Percentiles rank a stretch among this genome's conserved stretches.
These are phyloP conservation scores for Bujurquina vittata DNA, from an alignment of 2,113 vertebrate genomes.

Conservation along the genomic window DNA sequence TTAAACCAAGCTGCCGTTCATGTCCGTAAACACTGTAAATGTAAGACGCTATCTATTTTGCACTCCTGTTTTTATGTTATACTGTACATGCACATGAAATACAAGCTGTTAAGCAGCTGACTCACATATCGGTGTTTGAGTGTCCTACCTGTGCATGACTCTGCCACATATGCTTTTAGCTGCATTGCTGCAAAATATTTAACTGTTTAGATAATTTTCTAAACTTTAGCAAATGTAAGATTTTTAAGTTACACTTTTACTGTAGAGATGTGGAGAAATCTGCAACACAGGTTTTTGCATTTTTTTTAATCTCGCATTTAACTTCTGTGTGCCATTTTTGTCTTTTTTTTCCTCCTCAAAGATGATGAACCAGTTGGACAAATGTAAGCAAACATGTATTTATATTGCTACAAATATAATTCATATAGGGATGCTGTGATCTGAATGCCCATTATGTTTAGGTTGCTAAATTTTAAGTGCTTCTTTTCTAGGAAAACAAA, in stretches of 20 bases:
- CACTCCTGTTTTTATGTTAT: not conserved
- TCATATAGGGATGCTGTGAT: not conserved
- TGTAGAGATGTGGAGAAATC: constrained; percentile 19
- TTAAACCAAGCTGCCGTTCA: not conserved
- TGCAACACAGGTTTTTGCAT: not conserved
- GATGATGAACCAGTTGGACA: constrained; percentile 97
- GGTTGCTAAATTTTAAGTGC: constrained; percentile 28
- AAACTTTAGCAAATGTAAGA: not conserved
- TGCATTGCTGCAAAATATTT: not conserved
- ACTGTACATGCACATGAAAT: not conserved
- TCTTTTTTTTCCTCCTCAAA: constrained; percentile 63
- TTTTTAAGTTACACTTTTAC: not conserved
- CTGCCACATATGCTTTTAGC: not conserved
- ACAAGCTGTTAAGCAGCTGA: not conserved
- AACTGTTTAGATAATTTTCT: not conserved
- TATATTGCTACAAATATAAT: not conserved
- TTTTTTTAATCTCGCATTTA: constrained; percentile 19
- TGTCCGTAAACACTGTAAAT: not conserved
- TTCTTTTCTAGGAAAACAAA: constrained; percentile 92
- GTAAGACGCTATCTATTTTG: not conserved
- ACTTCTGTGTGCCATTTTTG: constrained; percentile 59
- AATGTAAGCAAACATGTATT: constrained; percentile 85
- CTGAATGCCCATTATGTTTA: constrained; percentile 7
- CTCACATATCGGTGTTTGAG: not conserved
- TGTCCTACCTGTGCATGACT: not conserved